Base-by-base conservation (phyloP, 2,797 vertebrate genomes). In the Crocodylus rhombifer region DNA sequence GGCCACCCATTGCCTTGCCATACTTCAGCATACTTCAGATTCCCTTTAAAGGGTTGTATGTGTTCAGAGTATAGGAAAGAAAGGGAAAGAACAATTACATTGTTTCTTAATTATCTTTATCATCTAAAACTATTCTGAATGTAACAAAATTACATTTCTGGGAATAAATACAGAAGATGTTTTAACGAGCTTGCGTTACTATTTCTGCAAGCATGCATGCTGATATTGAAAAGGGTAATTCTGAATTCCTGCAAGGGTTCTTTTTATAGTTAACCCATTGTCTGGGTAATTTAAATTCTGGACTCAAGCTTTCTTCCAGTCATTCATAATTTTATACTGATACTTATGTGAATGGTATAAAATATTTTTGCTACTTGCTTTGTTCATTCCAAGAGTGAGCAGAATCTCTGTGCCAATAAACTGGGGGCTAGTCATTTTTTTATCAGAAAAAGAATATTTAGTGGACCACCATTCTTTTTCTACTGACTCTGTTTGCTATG, bases 201-300 rank as follows among this genome's bases (percentile, higher is more conserved):
- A 0, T 23, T 84, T 80, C 76, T 89, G 74, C 69, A 82, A 77
- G 78, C 77, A 7, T 1, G 57, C 60, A 84, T 23, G 86, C 30
- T 1, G 4, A 8, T 9, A 65, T 0, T 73, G 33, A 91, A 73
- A 62, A 94, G 71, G 63, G 63, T 65, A 87, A 92, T 33, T 36
- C 80, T 82, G n/a, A 78, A 78, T 92, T 92, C 91, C 86, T 90
- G 91, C 73, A 89, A 77, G 57, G 16, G 60, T 26, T 73, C 61
- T 63, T 85, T 82, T 77, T 75, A 73, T 13, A 14, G 36, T 84
- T 63, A 86, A 55, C 80, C 91, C 92, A 23, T 77, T 17, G 87
- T 63, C 88, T 89, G 14, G 7, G 30, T 20, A 79, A 90, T 89
- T 51, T 93, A 63, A 60, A 71, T 74, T 75, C 86, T 30, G 71